Percentiles rank a stretch among this genome's conserved stretches.
phyloP scores from a whole-genome alignment of 2,888 invertebrate genomes.

The Macrophya annulata region DNA sequence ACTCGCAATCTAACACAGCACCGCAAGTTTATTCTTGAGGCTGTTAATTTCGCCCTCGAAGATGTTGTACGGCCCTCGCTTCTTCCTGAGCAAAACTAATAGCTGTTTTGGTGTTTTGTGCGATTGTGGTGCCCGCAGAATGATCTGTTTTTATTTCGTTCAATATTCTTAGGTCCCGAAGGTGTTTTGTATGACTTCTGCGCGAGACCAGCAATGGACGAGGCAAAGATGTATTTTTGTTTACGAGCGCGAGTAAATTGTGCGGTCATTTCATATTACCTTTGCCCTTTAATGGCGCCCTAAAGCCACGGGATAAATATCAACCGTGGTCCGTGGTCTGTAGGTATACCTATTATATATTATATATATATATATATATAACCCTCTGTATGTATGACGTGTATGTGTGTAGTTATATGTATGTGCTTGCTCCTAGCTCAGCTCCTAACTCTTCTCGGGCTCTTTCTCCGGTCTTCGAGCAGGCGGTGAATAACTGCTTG shows the following conservation, averaged over 20 bases:
- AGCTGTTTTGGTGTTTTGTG: constrained; percentile 70
- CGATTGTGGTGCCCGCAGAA: constrained; percentile 69
- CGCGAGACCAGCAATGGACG: constrained; percentile 7
- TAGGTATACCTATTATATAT: no score
- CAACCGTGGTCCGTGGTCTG: constrained; percentile 65
- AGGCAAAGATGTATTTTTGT: neutral
- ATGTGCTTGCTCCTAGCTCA: constrained; percentile 44
- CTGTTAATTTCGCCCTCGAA: constrained; percentile 6
- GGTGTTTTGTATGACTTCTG: neutral
- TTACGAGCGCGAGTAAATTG: constrained; percentile 73
- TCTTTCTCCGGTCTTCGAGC: constrained; percentile 28
- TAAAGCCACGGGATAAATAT: constrained; percentile 74
- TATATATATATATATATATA: neutral
- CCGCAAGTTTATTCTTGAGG: constrained; percentile 1
- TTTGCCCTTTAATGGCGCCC: constrained; percentile 70
- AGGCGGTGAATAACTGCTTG: constrained; percentile 8
- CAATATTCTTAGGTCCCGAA: constrained; percentile 61
- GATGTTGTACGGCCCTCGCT: constrained; percentile 8
- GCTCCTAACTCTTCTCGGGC: constrained; percentile 48
- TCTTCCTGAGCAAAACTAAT: constrained; percentile 57
- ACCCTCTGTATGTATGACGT: neutral
- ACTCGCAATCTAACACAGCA: neutral
- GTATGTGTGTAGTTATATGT: neutral
- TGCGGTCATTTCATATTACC: constrained; percentile 75
- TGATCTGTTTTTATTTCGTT: constrained; percentile 65